These are phyloP conservation scores for Xylota segnis DNA, from an alignment of 2,888 invertebrate species.

Conservation along the genomic window DNA sequence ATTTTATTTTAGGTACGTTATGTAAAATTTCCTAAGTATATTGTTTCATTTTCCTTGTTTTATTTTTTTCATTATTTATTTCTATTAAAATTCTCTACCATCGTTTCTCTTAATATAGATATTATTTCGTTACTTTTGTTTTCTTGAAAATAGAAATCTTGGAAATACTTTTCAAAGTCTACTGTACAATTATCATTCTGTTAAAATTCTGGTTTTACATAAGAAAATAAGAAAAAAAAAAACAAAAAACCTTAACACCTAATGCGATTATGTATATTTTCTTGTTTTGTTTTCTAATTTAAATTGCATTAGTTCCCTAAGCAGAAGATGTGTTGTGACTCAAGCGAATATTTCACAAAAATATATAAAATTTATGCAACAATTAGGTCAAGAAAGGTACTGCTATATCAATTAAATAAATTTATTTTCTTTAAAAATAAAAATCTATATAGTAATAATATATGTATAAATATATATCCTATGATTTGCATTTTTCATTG, in stretches of 20 bases:
- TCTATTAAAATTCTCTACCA: slow-evolving; percentile 58
- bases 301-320: slow-evolving; percentile 70
- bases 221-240: slow-evolving; percentile 9
- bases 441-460: slow-evolving; percentile 37
- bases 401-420: slow-evolving; percentile 56
- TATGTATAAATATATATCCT: slow-evolving; percentile 64
- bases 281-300: slow-evolving; percentile 16
- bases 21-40: slow-evolving; percentile 73
- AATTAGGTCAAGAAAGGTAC: slow-evolving; percentile 56
- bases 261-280: slow-evolving; percentile 40
- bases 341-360: slow-evolving; percentile 43
- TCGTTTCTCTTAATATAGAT: slow-evolving; percentile 46
- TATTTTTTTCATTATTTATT: slow-evolving; percentile 35
- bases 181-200: slow-evolving; percentile 40
- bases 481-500: slow-evolving; percentile 65
- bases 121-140: slow-evolving; percentile 41
- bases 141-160: slow-evolving; percentile 47
- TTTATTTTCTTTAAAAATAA: slow-evolving; percentile 36
- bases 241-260: slow-evolving; percentile 43
- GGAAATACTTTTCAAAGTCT: slow-evolving; percentile 52
- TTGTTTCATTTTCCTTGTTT: slow-evolving; percentile 40
- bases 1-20: slow-evolving; percentile 77
- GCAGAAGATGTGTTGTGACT: slow-evolving; percentile 46
- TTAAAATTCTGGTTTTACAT: slow-evolving; percentile 38
- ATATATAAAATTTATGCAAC: slow-evolving; percentile 39